Evolutionary conservation across 2,113 vertebrate species (phyloP).

Genomic region (Anoplopoma fimbria): DNA sequence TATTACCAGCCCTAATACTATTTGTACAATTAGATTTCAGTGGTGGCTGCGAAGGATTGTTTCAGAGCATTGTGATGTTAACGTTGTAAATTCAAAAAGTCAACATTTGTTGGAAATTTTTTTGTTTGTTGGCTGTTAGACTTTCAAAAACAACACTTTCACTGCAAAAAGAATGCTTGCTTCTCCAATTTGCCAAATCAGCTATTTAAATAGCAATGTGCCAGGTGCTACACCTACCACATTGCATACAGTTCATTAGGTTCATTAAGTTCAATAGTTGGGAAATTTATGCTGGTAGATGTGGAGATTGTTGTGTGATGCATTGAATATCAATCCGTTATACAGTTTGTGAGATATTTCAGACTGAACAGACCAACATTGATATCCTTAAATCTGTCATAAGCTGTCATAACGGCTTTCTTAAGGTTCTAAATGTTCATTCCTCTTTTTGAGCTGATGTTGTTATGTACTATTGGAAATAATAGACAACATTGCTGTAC

Average conservation of each 20-base stretch:
- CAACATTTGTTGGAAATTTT: no score
- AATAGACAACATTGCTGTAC: background rate
- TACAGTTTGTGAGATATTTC: background rate
- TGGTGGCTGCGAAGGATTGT: no score
- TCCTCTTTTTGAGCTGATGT: background rate
- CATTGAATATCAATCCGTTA: background rate
- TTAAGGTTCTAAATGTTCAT: background rate
- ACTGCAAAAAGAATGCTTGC: no score
- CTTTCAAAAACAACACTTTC: no score
- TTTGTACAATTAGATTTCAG: background rate
- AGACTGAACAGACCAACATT: background rate
- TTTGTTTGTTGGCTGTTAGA: no score
- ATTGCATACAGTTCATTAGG: no score
- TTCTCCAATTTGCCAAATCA: no score
- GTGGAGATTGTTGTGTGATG: background rate
- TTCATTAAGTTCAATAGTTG: background rate
- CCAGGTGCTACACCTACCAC: no score
- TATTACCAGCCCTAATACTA: background rate
- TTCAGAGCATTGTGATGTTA: no score
- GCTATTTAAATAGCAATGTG: no score
- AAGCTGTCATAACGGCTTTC: background rate
- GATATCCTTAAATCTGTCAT: background rate
- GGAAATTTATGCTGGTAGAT: background rate
- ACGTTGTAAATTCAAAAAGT: no score
- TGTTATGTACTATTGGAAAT: slow-evolving; percentile 1